Conservation (phyloP, 2,888 invertebrate species). For the Strigamia crassipes region DNA sequence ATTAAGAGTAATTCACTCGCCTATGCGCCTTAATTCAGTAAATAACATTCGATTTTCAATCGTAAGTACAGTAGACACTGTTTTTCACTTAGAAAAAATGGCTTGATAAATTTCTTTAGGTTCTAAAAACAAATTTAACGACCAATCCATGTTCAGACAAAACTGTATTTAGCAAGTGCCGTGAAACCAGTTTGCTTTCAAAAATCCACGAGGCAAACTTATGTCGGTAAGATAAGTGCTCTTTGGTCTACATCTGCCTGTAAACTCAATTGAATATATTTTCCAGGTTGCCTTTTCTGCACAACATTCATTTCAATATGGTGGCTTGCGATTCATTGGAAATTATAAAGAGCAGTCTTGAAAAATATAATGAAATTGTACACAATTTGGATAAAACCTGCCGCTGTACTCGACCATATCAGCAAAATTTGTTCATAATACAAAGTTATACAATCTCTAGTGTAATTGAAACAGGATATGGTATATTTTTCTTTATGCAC, state of each 20-base stretch:
- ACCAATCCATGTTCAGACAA: background rate
- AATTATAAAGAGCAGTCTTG: background rate
- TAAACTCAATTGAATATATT: background rate
- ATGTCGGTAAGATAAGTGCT: background rate
- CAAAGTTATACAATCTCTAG: background rate
- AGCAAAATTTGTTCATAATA: background rate
- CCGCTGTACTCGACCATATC: background rate
- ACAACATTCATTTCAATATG: background rate
- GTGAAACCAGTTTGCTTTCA: background rate
- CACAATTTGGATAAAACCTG: background rate
- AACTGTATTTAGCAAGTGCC: background rate
- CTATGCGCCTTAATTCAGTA: too few species aligned
- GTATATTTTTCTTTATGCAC: background rate
- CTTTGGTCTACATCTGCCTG: background rate
- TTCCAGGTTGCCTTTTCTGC: background rate
- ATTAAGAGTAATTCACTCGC: too few species aligned
- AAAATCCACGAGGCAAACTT: background rate
- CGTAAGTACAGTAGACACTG: too few species aligned
- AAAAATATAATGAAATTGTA: background rate
- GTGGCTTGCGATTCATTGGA: background rate
- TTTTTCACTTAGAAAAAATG: too few species aligned
- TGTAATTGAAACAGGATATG: background rate
- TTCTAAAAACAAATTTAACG: background rate
- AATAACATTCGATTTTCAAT: too few species aligned
- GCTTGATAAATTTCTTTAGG: too few species aligned